A percentile compares a stretch with the other conserved stretches of the same genome.
Evolutionary conservation across 2,113 vertebrate species (phyloP).

Genomic region (Elaphurus davidianus): DNA sequence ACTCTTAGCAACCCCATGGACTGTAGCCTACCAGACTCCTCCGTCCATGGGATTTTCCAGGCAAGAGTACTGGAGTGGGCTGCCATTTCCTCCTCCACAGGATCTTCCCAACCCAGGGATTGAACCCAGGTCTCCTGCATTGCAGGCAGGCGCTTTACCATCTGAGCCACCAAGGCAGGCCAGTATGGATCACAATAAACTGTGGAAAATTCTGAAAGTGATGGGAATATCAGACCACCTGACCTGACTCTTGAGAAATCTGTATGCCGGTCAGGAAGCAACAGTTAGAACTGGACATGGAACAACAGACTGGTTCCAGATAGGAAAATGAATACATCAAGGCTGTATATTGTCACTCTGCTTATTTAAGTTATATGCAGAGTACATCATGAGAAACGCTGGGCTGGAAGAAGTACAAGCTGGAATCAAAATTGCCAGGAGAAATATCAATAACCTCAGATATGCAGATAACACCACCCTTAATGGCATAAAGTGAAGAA

Average conservation of each 20-base stretch:
- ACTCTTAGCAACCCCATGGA: not conserved
- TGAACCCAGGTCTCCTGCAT: not conserved
- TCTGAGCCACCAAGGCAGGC: not conserved
- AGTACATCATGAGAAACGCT: not conserved
- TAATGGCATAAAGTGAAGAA: not conserved
- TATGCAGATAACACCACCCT: not conserved
- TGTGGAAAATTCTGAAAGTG: not conserved
- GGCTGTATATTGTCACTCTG: not conserved
- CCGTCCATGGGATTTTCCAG: not conserved
- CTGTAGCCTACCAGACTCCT: not conserved
- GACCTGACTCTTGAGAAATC: not conserved
- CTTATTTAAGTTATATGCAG: not conserved
- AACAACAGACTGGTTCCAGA: not conserved
- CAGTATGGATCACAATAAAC: not conserved
- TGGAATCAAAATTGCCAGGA: not conserved
- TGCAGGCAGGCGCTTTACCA: fast-evolving
- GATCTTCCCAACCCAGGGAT: not conserved
- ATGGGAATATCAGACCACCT: not conserved
- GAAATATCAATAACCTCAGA: not conserved
- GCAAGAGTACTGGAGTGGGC: not conserved
- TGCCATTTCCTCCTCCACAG: not conserved
- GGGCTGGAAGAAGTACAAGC: not conserved
- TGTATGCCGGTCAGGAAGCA: not conserved
- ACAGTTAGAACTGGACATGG: not conserved
- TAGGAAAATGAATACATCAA: not conserved